A percentile compares a stretch with the other conserved stretches of the same genome.
Conservation (phyloP, 2,797 vertebrate species). For the Sphenodon punctatus region DNA sequence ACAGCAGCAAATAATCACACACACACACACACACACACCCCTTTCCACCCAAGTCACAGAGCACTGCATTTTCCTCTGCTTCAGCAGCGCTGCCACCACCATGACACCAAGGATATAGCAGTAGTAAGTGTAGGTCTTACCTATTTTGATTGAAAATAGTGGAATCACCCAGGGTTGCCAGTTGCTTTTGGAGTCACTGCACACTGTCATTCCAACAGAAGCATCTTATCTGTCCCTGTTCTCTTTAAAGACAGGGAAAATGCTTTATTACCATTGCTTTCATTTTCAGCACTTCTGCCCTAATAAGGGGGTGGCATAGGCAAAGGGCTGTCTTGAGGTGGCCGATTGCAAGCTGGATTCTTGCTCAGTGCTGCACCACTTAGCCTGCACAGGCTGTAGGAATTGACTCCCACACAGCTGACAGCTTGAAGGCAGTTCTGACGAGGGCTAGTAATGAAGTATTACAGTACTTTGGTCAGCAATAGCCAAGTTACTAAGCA, state of each 20-base stretch:
- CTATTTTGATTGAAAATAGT: background rate
- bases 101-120: background rate
- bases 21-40: too few relatives aligned
- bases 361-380: background rate
- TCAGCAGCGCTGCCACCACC: background rate
- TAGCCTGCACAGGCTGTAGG: background rate
- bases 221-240: background rate
- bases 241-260: background rate
- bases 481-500: background rate
- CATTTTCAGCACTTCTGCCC: background rate
- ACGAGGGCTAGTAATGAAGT: background rate
- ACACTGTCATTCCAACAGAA: background rate
- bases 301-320: background rate
- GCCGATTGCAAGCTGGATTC: background rate
- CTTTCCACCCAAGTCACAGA: accelerated
- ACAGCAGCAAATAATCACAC: accelerated
- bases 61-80: background rate
- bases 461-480: background rate
- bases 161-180: background rate
- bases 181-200: background rate
- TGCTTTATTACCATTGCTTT: background rate
- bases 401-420: too few relatives aligned
- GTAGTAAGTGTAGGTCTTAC: background rate
- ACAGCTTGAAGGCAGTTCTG: background rate
- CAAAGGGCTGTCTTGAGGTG: background rate